Evolutionary conservation across 2,888 invertebrate species (phyloP).

Genomic region (Cyclophora punctaria): DNA sequence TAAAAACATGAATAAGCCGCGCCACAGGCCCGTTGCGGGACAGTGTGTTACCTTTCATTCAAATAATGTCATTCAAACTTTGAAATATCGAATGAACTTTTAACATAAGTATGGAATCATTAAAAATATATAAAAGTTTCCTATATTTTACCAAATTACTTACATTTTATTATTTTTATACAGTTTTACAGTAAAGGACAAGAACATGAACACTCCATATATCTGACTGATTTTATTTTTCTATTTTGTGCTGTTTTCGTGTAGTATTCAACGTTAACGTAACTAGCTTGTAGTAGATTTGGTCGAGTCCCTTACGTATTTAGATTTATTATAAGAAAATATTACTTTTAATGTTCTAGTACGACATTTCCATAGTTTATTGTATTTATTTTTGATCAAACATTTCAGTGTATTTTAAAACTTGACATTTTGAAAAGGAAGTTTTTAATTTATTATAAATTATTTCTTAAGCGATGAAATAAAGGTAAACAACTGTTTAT

Average conservation of each 20-base stretch:
- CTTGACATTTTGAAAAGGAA: too few relatives aligned
- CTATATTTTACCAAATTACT: conserved; percentile 8
- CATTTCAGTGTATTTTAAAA: conserved; percentile 18
- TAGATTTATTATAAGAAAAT: conserved; percentile 17
- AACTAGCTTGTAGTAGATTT: conserved; percentile 10
- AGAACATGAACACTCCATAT: conserved; percentile 8
- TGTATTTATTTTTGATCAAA: conserved; percentile 23
- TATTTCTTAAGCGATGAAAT: conserved; percentile 11
- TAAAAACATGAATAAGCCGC: too few relatives aligned
- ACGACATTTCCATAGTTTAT: conserved; percentile 21
- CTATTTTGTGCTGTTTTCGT: conserved; percentile 4
- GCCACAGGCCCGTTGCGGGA: too few relatives aligned
- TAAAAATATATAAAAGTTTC: not conserved
- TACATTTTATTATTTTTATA: not conserved
- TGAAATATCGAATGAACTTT: too few relatives aligned
- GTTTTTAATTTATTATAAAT: too few relatives aligned
- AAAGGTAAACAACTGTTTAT: conserved; percentile 11
- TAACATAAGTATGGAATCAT: not conserved
- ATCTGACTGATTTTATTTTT: conserved; percentile 15
- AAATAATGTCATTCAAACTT: too few relatives aligned
- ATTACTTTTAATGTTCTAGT: conserved; percentile 9
- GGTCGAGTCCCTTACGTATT: conserved; percentile 11
- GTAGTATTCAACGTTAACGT: conserved; percentile 16
- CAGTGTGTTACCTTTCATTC: too few relatives aligned
- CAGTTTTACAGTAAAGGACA: not conserved